phyloP scores from a whole-genome alignment of 2,113 vertebrate genomes.

The Thomomys bottae region DNA sequence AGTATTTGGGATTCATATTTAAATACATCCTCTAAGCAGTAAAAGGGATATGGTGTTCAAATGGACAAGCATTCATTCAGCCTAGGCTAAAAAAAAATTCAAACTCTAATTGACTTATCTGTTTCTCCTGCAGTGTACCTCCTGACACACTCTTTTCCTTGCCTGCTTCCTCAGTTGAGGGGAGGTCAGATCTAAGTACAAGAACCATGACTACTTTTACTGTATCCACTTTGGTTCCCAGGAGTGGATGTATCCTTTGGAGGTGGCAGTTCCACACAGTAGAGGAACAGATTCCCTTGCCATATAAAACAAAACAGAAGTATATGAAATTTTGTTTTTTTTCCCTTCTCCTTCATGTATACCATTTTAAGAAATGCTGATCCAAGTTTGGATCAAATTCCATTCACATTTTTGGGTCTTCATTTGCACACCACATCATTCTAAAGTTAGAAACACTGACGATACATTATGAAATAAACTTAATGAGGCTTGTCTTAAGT shows the following conservation, averaged over 20 bases:
- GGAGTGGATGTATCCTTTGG: background rate
- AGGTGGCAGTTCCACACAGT: background rate
- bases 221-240: background rate
- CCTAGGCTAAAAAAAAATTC: slow-evolving; percentile 26
- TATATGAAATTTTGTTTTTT: background rate
- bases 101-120: slow-evolving; percentile 46
- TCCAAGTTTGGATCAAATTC: background rate
- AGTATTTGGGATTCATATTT: slow-evolving; percentile 50
- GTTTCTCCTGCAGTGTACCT: background rate
- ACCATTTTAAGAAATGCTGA: slow-evolving; percentile 42
- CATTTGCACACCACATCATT: background rate
- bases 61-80: slow-evolving; percentile 32
- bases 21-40: slow-evolving; percentile 36
- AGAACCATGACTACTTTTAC: background rate
- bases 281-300: background rate
- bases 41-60: slow-evolving; percentile 32
- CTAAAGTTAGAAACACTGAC: background rate
- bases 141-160: slow-evolving; percentile 3
- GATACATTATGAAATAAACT: background rate
- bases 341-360: background rate
- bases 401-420: slow-evolving; percentile 25
- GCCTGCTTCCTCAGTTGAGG: background rate
- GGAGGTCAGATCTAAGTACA: slow-evolving; percentile 5
- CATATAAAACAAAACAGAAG: background rate
- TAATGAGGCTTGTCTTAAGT: background rate